These are phyloP conservation scores for Huso huso DNA, from an alignment of 2,797 vertebrate species.

Conservation along the genomic window DNA sequence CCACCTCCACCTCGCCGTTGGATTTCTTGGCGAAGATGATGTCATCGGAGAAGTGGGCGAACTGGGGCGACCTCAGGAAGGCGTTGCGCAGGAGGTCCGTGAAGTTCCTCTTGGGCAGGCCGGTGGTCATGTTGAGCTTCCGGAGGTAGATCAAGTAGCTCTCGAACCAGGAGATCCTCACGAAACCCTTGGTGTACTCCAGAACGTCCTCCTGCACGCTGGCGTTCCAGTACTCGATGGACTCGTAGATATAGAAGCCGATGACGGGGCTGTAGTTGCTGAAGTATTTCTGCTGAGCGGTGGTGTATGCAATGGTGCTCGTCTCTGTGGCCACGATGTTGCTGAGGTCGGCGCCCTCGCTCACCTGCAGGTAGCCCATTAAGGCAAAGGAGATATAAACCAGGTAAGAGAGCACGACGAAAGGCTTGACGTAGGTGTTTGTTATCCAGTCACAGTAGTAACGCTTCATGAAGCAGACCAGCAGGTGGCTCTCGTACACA, in stretches of 20 bases:
- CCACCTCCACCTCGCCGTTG: constrained; percentile 81
- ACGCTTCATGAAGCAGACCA: constrained; percentile 90
- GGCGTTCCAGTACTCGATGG: constrained; percentile 94
- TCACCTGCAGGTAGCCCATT: constrained; percentile 97
- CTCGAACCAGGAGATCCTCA: constrained; percentile 97
- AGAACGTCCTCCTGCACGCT: constrained; percentile 91
- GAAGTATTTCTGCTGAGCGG: constrained; percentile 93
- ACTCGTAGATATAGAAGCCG: constrained; percentile 97
- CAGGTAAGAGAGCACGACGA: constrained; percentile 96
- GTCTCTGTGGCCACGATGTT: constrained; percentile 92
- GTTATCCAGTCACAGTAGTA: constrained; percentile 99
- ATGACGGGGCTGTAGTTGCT: constrained; percentile 96
- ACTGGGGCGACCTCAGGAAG: constrained; percentile 82
- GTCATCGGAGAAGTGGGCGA: constrained; percentile 90
- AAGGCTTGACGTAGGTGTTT: constrained; percentile 97
- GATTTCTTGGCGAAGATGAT: constrained; percentile 92
- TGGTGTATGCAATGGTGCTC: constrained; percentile 84
- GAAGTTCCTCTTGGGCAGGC: constrained; percentile 85
- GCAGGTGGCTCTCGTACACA: constrained; percentile 86
- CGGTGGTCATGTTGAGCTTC: constrained; percentile 83
- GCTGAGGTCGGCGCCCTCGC: constrained; percentile 91
- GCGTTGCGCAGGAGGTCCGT: constrained; percentile 79
- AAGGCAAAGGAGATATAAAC: constrained; percentile 98
- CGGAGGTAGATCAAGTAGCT: constrained; percentile 90
- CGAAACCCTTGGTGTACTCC: constrained; percentile 94